phyloP scores from a whole-genome alignment of 2,113 vertebrate species.

The Gobio gobio region DNA sequence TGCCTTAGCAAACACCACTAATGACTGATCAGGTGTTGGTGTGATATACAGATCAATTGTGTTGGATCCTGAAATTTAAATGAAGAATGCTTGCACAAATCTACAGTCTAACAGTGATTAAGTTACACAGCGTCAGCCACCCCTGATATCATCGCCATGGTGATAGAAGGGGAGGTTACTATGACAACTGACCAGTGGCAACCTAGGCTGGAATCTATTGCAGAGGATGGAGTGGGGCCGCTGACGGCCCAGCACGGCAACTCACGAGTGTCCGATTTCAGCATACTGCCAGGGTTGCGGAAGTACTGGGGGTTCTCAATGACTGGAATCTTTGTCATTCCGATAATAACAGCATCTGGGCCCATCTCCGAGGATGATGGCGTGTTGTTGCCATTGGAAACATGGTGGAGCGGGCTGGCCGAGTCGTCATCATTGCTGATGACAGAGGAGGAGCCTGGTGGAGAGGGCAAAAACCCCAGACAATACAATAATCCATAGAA shows the following conservation, averaged over 20 bases:
- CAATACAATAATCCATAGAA: not conserved
- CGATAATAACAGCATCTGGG: constrained; percentile 95
- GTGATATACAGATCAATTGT: not conserved
- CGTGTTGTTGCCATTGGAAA: constrained; percentile 98
- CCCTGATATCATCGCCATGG: constrained; percentile 57
- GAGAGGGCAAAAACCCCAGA: constrained; percentile 13
- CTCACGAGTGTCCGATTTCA: constrained; percentile 98
- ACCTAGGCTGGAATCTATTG: constrained; percentile 69
- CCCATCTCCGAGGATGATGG: constrained; percentile 96
- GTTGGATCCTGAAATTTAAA: not conserved
- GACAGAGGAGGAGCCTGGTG: constrained; percentile 93
- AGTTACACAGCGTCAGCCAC: constrained; percentile 37
- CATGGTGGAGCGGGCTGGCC: constrained; percentile 97
- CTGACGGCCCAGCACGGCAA: constrained; percentile 66
- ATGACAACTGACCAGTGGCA: constrained; percentile 61
- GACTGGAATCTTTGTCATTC: constrained; percentile 98
- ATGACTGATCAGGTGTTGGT: not conserved
- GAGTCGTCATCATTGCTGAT: constrained; percentile 99
- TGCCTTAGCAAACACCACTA: not conserved
- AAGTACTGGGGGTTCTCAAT: constrained; percentile 99
- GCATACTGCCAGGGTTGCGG: constrained; percentile 91
- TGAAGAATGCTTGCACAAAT: constrained; percentile 5
- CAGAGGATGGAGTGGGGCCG: constrained; percentile 55
- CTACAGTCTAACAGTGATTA: constrained; percentile 26
- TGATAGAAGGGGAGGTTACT: constrained; percentile 59